These are phyloP conservation scores for Antechinus stuartii DNA, from an alignment of 2,113 vertebrate species.

Conservation along the genomic window DNA sequence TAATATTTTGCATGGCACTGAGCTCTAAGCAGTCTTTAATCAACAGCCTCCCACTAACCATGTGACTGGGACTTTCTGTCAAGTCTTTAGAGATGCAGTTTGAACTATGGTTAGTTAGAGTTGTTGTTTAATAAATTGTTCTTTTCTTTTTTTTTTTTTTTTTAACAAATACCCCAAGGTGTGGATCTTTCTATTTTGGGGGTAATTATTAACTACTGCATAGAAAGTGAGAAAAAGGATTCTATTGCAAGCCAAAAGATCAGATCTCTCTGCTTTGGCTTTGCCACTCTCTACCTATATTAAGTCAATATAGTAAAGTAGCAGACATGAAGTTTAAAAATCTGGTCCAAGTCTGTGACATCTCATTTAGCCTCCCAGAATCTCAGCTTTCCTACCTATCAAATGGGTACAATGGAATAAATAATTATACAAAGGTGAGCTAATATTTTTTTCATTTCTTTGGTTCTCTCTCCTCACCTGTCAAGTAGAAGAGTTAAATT, in stretches of 20 bases:
- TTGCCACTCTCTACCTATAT: not conserved
- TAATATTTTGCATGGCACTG: slow-evolving; percentile 3
- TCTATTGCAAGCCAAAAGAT: not conserved
- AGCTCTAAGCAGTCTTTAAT: not conserved
- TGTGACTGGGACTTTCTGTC: not conserved
- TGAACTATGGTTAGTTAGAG: not conserved
- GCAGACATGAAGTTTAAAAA: not conserved
- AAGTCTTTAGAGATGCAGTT: slow-evolving; percentile 13
- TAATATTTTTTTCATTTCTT: not conserved
- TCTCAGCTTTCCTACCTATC: not conserved
- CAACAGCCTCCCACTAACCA: not conserved
- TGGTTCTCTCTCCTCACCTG: not conserved
- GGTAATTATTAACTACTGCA: not conserved
- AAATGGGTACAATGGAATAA: not conserved
- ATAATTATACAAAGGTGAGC: not conserved
- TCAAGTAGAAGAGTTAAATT: not conserved
- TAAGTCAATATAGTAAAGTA: not conserved
- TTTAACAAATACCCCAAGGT: not conserved
- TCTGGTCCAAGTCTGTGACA: not conserved
- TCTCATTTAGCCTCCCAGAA: not conserved
- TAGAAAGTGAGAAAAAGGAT: not conserved
- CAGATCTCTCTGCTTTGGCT: not conserved
- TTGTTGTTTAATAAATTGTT: slow-evolving; percentile 47
- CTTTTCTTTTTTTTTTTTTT: slow-evolving; percentile 21
- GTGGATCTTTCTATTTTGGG: not conserved